Conservation (phyloP, 2,888 invertebrate species). For the Neoaliturus tenellus region DNA sequence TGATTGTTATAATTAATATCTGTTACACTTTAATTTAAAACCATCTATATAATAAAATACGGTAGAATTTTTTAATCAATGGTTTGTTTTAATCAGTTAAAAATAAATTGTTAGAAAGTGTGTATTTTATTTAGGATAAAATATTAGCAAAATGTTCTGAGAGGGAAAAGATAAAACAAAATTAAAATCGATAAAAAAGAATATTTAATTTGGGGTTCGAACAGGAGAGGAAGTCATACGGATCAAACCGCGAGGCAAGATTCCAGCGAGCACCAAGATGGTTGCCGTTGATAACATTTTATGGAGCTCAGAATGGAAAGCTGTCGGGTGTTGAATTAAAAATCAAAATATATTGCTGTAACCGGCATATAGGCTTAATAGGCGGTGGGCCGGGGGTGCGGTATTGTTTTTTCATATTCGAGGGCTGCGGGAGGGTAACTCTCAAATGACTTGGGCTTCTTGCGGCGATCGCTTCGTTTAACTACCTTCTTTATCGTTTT, state of each 20-base stretch:
- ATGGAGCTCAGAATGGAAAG: slow-evolving; percentile 51
- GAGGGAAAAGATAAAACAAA: too few species aligned
- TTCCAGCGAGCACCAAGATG: slow-evolving; percentile 18
- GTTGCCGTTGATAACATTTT: slow-evolving; percentile 46
- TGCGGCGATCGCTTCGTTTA: neutral
- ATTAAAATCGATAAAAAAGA: neutral
- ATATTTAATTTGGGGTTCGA: neutral
- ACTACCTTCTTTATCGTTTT: slow-evolving; percentile 9
- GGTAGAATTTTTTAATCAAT: too few species aligned
- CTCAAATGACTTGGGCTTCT: neutral
- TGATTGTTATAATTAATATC: too few species aligned
- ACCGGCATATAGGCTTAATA: slow-evolving; percentile 51
- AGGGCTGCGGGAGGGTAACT: neutral
- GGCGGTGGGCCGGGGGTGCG: slow-evolving; percentile 14
- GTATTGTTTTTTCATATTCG: slow-evolving; percentile 50
- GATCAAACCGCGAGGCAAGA: slow-evolving; percentile 38
- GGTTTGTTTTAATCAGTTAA: too few species aligned
- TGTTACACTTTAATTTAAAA: too few species aligned
- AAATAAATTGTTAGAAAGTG: too few species aligned
- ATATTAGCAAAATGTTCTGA: too few species aligned
- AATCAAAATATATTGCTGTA: slow-evolving; percentile 57
- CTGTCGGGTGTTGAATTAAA: slow-evolving; percentile 58
- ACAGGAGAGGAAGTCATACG: slow-evolving; percentile 13
- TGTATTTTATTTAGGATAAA: too few species aligned
- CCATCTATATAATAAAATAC: too few species aligned